phyloP scores from a whole-genome alignment of 2,888 invertebrate species.

The Meloe dianella region DNA sequence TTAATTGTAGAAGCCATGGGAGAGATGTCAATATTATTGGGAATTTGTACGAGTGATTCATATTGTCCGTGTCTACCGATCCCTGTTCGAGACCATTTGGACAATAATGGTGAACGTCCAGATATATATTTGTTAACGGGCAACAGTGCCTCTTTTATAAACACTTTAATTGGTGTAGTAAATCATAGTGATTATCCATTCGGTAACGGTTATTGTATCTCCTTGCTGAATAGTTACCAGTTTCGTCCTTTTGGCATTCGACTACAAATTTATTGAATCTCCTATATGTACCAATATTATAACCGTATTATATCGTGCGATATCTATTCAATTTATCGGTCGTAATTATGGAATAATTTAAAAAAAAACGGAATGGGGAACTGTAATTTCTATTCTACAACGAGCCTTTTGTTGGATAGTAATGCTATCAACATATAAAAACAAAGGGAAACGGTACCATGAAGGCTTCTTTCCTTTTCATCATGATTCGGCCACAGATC shows the following conservation, averaged over 20 bases:
- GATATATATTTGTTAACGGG: constrained; percentile 38
- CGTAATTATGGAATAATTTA: no score
- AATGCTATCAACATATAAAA: background rate
- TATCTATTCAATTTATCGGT: no score
- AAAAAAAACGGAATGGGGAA: no score
- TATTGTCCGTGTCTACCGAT: constrained; percentile 16
- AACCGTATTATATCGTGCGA: no score
- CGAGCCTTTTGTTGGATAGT: no score
- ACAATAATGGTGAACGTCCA: constrained; percentile 35
- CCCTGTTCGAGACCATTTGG: constrained; percentile 23
- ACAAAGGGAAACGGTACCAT: background rate
- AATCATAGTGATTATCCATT: constrained; percentile 54
- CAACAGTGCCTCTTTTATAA: constrained; percentile 49
- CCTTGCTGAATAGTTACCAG: background rate
- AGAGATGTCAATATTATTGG: no score
- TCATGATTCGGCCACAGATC: background rate
- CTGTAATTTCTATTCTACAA: no score
- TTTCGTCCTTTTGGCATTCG: no score
- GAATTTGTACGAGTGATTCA: background rate
- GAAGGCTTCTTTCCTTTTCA: background rate
- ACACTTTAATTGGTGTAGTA: constrained; percentile 59
- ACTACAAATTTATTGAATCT: no score
- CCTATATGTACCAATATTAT: no score
- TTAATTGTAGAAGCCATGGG: no score
- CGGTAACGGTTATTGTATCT: constrained; percentile 42